Conservation (phyloP, 1,140 invertebrate genomes). For the Temnothorax nylanderi region DNA sequence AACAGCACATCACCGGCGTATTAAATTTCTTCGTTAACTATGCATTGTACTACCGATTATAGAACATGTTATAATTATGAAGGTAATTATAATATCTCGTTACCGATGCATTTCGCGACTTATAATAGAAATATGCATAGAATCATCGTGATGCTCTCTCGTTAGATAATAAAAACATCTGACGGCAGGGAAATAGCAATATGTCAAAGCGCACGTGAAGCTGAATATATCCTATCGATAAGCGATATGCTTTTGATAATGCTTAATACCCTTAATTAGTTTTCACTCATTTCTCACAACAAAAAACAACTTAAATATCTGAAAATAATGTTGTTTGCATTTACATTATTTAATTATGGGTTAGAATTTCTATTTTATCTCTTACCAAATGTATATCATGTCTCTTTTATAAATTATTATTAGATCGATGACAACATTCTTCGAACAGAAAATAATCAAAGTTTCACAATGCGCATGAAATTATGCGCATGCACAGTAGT, state of each 20-base stretch:
- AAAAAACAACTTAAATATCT: background rate
- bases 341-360: background rate
- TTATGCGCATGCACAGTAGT: background rate
- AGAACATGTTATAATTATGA: conserved; percentile 34
- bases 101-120: conserved; percentile 5
- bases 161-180: background rate
- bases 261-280: background rate
- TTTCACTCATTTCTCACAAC: background rate
- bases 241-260: background rate
- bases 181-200: background rate
- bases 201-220: background rate
- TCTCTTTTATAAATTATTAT: background rate
- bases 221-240: background rate
- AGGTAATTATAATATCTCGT: conserved; percentile 31
- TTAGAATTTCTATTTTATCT: background rate
- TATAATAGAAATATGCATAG: background rate
- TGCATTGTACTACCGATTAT: conserved; percentile 37
- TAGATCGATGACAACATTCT: background rate
- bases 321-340: background rate
- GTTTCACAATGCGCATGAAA: background rate
- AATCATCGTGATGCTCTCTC: background rate
- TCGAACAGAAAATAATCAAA: background rate
- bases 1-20: conserved; percentile 15
- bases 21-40: conserved; percentile 59
- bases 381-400: background rate